Evolutionary conservation across 2,797 vertebrate genomes (phyloP), one percentile per base, ranked within the genome.

Genomic region (Melanotaenia maccullochi): DNA sequence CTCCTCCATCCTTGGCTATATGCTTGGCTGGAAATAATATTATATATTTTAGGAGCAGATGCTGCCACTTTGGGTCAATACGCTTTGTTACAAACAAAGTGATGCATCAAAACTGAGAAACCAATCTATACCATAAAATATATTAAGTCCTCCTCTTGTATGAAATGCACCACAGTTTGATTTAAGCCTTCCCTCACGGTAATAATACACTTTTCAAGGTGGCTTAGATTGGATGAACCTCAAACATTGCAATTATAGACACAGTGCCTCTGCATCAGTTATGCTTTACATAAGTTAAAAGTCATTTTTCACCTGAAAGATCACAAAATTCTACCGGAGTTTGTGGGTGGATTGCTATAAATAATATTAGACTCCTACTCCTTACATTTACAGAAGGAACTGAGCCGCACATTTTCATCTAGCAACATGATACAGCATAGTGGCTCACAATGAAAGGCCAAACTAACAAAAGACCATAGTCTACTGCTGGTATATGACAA

Each of bases 271-370:
- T 71, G 56, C 68, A 71, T 82, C 55, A n/a, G 66, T 64, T 78
- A 71, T 67, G 65, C 61, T 52, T 69, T 51, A 66, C 22, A 9
- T 58, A 63, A 71, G 69, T 83, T 81, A 68, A 68, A 79, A 87
- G 71, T 78, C 25, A 14, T 65, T 69, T 63, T 54, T 61, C 51
- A 65, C 75, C 77, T 71, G 44, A 66, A 84, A 80, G 60, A 85
- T 86, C 73, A 76, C 60, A 77, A 79, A 78, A 86, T 87, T 89
- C 63, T 55, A 71, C 64, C 69, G 65, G 55, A 71, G 73, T 76
- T 78, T 63, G 89, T 86, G 79, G 87, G 84, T 40, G 78, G 75
- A 70, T 70, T 68, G 67, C 75, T 89, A 86, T 81, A 89, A 87
- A 89, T 89, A 87, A 84, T 87, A 71, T 63, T 33, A 33, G 55